Percentiles rank a stretch among this genome's conserved stretches.
Evolutionary conservation across 2,797 vertebrate genomes (phyloP).

Genomic region (Neosilurus mollespiculum): DNA sequence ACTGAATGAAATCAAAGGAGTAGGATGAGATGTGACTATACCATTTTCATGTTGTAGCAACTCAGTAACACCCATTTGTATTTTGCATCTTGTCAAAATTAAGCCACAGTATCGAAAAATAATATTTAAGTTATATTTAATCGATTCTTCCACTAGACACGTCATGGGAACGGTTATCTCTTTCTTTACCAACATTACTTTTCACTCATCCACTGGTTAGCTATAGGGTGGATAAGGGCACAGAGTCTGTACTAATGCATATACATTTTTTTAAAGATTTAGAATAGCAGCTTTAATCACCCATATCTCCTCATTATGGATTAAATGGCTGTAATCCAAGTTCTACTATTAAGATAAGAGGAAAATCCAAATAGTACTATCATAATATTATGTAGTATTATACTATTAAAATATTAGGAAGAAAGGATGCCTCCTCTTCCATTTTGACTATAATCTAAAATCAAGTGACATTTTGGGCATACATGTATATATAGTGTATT

Average conservation of each 20-base stretch:
- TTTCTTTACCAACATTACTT: conserved; percentile 41
- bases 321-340: conserved; percentile 1
- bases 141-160: conserved; percentile 41
- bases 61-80: conserved; percentile 3
- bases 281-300: conserved; percentile 39
- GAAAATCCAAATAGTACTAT: conserved; percentile 19
- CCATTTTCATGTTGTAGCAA: conserved; percentile 22
- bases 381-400: background rate
- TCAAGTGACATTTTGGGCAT: conserved; percentile 14
- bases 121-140: conserved; percentile 25
- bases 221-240: conserved; percentile 30
- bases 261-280: conserved; percentile 29
- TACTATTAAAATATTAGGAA: background rate
- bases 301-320: conserved; percentile 13
- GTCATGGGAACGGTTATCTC: conserved; percentile 36
- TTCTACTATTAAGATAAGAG: conserved; percentile 29
- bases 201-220: conserved; percentile 29
- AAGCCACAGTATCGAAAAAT: conserved; percentile 46
- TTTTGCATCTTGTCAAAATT: conserved; percentile 31
- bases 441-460: conserved; percentile 16
- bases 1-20: conserved; percentile 31
- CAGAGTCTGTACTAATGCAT: conserved; percentile 26
- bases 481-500: background rate
- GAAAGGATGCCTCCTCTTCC: background rate
- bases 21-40: conserved; percentile 30